These are phyloP conservation scores for Orius laevigatus DNA, from an alignment of 1,140 invertebrate species.

Conservation along the genomic window DNA sequence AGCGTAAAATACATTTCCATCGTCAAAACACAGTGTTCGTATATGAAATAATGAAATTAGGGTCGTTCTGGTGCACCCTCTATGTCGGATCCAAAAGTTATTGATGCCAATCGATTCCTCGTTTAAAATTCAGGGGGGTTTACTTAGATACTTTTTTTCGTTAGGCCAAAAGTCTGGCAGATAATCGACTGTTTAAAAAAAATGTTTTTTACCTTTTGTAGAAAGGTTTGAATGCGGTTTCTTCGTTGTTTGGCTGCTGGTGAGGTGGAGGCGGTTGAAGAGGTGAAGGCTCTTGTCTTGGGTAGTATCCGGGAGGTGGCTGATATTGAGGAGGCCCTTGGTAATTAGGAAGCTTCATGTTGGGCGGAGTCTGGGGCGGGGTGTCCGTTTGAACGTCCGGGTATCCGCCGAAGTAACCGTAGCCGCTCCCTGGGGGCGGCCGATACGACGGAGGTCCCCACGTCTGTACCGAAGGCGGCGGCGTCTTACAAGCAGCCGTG, in stretches of 20 bases:
- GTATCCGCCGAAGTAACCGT: conserved; percentile 36
- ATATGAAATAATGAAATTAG: too few relatives aligned
- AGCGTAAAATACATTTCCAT: too few relatives aligned
- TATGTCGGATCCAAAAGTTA: too few relatives aligned
- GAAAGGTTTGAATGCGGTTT: conserved; percentile 65
- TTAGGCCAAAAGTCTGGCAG: too few relatives aligned
- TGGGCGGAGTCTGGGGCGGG: conserved; percentile 79
- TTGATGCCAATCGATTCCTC: too few relatives aligned
- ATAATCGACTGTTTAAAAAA: too few relatives aligned
- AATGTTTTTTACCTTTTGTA: conserved; percentile 89
- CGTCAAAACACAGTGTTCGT: too few relatives aligned
- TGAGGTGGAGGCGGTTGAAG: conserved; percentile 25
- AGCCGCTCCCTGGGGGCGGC: conserved; percentile 10
- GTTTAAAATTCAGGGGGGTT: too few relatives aligned
- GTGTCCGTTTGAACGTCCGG: conserved; percentile 79
- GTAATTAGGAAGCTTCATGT: conserved; percentile 68
- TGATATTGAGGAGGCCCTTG: conserved; percentile 22
- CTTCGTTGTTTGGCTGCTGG: conserved; percentile 31
- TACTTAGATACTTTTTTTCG: too few relatives aligned
- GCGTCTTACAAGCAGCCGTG: conserved; percentile 90
- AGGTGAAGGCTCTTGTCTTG: conserved; percentile 4
- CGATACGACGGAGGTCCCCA: conserved; percentile 23
- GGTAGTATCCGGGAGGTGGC: conserved; percentile 6
- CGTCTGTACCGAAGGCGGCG: conserved; percentile 42
- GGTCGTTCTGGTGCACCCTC: too few relatives aligned